Percentiles rank a stretch among this genome's conserved stretches.
These are phyloP conservation scores for Cinclus cinclus DNA, from an alignment of 2,113 vertebrate genomes.

Conservation along the genomic window DNA sequence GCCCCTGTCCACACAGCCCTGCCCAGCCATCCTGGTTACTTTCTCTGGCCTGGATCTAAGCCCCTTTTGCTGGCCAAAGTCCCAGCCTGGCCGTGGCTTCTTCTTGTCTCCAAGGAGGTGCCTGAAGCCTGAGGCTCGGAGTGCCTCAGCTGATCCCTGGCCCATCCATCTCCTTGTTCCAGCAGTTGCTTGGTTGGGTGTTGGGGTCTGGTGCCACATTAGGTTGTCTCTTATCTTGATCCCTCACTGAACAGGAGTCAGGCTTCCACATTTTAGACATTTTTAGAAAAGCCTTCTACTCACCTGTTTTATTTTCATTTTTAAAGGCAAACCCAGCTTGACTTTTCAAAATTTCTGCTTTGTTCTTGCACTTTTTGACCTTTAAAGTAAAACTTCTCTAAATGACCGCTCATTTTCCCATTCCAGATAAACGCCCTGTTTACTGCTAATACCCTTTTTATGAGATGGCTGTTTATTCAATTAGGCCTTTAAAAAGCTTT, in stretches of 20 bases:
- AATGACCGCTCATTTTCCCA: not conserved
- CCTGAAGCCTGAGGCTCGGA: too few species aligned
- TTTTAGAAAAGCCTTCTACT: not conserved
- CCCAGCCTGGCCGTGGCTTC: not conserved
- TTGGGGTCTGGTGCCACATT: not conserved
- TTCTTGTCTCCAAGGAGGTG: accelerated
- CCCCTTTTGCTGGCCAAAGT: not conserved
- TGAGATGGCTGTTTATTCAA: constrained; percentile 25
- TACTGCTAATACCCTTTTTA: constrained; percentile 43
- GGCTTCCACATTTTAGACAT: not conserved
- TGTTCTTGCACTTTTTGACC: constrained; percentile 5
- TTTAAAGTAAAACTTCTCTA: not conserved
- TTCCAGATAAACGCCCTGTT: not conserved
- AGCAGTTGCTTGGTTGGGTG: not conserved
- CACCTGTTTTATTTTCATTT: constrained; percentile 5
- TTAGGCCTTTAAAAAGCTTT: constrained; percentile 15
- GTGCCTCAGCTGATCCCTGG: not conserved
- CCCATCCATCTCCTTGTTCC: not conserved
- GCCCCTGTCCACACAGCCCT: accelerated
- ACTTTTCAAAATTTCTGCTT: not conserved
- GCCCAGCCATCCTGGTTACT: too few species aligned
- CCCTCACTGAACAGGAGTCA: not conserved
- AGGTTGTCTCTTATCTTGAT: not conserved
- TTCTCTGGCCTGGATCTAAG: accelerated
- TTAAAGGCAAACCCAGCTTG: not conserved